Evolutionary conservation across 2,113 vertebrate genomes (phyloP), one percentile per base, ranked within the genome.

Genomic region (Sebastes schlegelii): DNA sequence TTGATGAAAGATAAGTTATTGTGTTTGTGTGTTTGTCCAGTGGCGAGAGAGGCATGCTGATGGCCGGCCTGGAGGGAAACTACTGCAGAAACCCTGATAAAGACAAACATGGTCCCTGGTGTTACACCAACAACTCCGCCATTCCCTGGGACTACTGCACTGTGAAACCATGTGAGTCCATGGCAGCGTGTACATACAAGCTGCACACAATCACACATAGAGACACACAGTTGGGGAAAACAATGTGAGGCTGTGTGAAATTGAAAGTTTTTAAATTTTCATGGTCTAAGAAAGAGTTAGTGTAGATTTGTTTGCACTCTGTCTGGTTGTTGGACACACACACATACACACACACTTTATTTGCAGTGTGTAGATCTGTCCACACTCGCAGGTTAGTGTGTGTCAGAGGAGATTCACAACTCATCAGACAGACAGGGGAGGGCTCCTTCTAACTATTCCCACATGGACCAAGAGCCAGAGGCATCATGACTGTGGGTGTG

Each of bases 41-140:
- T 64, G 88, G 88, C 9, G 91, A 94, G 48, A 89, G 89, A 52
- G 89, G 95, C 89, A 94, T 93, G 84, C 81, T 89, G 72, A 82
- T 94, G 90, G 92, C 95, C 62, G 96, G 95, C 81, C 91, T 97
- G 89, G 97, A 96, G 88, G 96, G 94, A 89, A 98, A 96, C 93
- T 97, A 96, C 93, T 99, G 98, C 90, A 96, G 98, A 85, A 99
- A 99, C 92, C 98, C 98, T 45, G 98, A 99, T 77, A 96, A 97
- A 66, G 98, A 99, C 94, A 97, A 97, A 82, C 98, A 99, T 4
- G 98, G 98, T n/a, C 98, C 97, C 55, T 99, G 98, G 98, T 99
- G 98, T 92, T 97, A 98, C 90, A 98, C 98, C 23, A 97, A 97
- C 87, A 96, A 96, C 91, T 96, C 97, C 77, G 94, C 96, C 0